Base-by-base conservation (phyloP, 2,888 invertebrate species). In the Lapara coniferarum region DNA sequence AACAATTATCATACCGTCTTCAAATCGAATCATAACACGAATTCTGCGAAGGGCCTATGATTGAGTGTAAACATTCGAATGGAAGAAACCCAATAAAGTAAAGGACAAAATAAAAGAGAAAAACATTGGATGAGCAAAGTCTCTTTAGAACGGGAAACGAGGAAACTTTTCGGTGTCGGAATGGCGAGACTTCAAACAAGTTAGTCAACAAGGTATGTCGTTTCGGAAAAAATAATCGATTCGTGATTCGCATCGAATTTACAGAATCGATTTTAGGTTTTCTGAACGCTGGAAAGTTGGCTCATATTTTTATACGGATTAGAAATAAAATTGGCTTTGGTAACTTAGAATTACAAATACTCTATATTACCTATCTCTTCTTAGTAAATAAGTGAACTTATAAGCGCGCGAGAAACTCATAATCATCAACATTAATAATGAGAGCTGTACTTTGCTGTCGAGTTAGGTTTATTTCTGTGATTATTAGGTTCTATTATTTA, bases 121-220 rank as follows among this genome's bases (percentile, higher is more conserved):
- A 46, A 44, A 56, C 53, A 67, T 55, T 67, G 56, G 67, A 67
- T 46, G 55, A 67, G 56, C 67, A 67, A 63, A 63, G 53, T 67
- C 56, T 67, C 71, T 63, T 69, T 71, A 71, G 63, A 67, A 51
- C 37, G 70, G 75, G 68, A 70, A 75, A 73, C 69, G 71, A 71
- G 55, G 49, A 46, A 68, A 72, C 66, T 70, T 72, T 70, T 70
- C 70, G 66, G 67, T 63, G 63, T 63, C 19, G 63, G 19, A 66
- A 52, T 71, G 25, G 51, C 30, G 66, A 49, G 55, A 70, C 58
- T 58, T 68, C 66, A 70, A 70, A 56, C 68, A 67, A 70, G 63
- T 57, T 70, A 71, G 69, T 63, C 63, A 63, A 19, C 55, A 55
- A 55, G 55, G 55, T 10, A 55, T 55, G 55, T 55, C 55, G 53